phyloP scores from a whole-genome alignment of 2,113 vertebrate species.

The human (Homo sapiens) region GRCh38 chr5:35425501-35426000 shows the following conservation, averaged over 20 bases:
- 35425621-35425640: neutral
- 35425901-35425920: neutral
- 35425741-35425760: neutral
- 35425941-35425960: neutral
- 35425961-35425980: neutral
- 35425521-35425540: neutral
- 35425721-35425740: neutral
- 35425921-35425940: slow-evolving; percentile 3
- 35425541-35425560: neutral
- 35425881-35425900: neutral
- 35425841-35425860: neutral
- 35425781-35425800: neutral
- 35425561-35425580: neutral
- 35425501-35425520: neutral
- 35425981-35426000: neutral
- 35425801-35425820: neutral
- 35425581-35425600: neutral
- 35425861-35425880: neutral
- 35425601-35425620: neutral
- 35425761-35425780: neutral
- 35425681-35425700: neutral
- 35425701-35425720: neutral
- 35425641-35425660: neutral
- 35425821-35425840: neutral
- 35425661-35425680: neutral